Evolutionary conservation across 2,797 vertebrate species (phyloP).

Genomic region (Sebastes paucispinis): DNA sequence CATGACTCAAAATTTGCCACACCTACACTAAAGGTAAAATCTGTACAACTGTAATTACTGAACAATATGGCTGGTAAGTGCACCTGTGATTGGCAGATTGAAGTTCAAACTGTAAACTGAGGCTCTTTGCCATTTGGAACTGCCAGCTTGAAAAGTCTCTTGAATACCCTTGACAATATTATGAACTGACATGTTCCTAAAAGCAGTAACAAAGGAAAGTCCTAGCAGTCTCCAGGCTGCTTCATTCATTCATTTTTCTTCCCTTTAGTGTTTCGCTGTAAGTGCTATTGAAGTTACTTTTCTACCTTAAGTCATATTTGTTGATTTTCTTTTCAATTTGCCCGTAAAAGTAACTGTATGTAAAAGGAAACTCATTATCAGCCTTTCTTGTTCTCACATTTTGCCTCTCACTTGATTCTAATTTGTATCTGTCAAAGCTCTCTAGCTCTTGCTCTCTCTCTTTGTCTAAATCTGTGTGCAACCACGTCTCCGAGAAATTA

Average conservation of each 20-base stretch:
- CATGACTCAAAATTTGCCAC: neutral
- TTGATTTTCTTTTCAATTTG: neutral
- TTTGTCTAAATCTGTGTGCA: neutral
- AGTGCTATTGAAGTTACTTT: neutral
- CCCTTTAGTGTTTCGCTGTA: neutral
- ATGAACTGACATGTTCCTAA: neutral
- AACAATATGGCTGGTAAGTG: neutral
- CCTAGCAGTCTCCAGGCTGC: neutral
- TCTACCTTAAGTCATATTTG: neutral
- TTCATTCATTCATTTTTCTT: neutral
- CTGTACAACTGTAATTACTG: neutral
- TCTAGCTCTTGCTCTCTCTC: neutral
- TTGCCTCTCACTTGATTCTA: neutral
- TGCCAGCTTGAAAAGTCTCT: neutral
- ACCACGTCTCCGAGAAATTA: neutral
- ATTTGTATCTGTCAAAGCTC: neutral
- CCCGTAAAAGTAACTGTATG: neutral
- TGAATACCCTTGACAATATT: neutral
- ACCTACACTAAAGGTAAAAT: neutral
- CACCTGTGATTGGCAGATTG: neutral
- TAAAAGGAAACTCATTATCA: constrained; percentile 2
- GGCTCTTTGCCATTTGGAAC: neutral
- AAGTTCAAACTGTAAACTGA: neutral
- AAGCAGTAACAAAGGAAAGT: neutral
- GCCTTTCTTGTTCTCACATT: neutral